These are phyloP conservation scores for Melieria crassipennis DNA, from an alignment of 2,888 invertebrate species.

Conservation along the genomic window DNA sequence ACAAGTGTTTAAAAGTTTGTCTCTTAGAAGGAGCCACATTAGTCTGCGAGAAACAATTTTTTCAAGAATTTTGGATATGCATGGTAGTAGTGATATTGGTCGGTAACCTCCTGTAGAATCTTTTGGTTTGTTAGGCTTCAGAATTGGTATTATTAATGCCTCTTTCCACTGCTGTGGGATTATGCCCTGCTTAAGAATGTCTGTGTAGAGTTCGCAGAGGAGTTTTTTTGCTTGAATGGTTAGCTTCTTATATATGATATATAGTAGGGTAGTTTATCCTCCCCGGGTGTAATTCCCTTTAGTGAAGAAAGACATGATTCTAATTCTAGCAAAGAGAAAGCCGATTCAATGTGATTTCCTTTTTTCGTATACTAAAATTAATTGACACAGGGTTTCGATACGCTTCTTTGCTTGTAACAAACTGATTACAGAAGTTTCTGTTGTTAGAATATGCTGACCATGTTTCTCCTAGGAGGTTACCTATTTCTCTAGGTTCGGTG, in stretches of 20 bases:
- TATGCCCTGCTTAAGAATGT: slow-evolving; percentile 18
- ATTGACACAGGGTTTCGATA: no score
- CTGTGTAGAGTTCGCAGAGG: slow-evolving; percentile 9
- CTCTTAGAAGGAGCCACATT: slow-evolving; percentile 48
- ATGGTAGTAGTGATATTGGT: slow-evolving; percentile 21
- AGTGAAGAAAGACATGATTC: neutral
- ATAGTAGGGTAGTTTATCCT: slow-evolving; percentile 17
- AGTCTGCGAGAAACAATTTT: slow-evolving; percentile 27
- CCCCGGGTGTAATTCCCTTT: slow-evolving; percentile 16
- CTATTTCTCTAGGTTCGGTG: no score
- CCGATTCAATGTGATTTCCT: no score
- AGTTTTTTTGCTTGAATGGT: neutral
- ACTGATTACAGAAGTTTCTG: no score
- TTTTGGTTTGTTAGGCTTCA: slow-evolving; percentile 12
- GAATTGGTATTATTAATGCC: slow-evolving; percentile 15
- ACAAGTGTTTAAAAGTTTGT: slow-evolving; percentile 24
- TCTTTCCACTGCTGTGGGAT: slow-evolving; percentile 21
- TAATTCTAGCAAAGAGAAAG: no score
- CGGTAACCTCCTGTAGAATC: slow-evolving; percentile 13
- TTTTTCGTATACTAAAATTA: no score
- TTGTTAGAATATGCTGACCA: no score
- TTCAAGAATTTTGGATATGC: slow-evolving; percentile 23
- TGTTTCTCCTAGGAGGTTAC: no score
- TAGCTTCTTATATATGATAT: slow-evolving; percentile 10
- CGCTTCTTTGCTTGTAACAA: no score